Conservation (phyloP, 2,888 invertebrate species). For the Morinoia aosen region DNA sequence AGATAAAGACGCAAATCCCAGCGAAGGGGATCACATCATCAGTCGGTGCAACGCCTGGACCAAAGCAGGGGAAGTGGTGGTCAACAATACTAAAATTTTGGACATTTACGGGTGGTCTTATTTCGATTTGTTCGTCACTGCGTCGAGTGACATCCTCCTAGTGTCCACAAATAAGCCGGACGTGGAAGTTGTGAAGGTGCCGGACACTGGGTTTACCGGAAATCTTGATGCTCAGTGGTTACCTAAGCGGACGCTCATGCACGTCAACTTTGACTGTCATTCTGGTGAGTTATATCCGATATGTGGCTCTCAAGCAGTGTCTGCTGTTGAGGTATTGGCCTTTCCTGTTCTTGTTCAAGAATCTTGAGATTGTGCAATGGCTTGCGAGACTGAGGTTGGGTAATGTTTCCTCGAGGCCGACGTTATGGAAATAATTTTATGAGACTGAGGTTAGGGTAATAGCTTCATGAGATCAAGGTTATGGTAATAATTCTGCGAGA, state of each 20-base stretch:
- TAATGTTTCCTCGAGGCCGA: no score
- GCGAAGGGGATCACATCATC: neutral
- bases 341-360: neutral
- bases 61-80: neutral
- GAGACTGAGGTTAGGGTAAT: neutral
- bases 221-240: conserved; percentile 18
- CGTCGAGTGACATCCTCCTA: neutral
- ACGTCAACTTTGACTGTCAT: conserved; percentile 37
- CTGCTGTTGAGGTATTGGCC: no score
- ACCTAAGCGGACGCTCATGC: neutral
- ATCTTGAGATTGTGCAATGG: neutral
- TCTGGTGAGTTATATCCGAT: neutral
- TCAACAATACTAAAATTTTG: neutral
- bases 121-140: conserved; percentile 29
- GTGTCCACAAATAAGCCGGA: neutral
- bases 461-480: no score
- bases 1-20: neutral
- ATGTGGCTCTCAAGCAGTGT: no score
- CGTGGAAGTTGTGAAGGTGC: neutral
- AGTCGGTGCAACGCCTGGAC: conserved; percentile 19
- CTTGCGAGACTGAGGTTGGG: no score
- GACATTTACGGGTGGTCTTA: conserved; percentile 5
- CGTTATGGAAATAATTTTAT: no score
- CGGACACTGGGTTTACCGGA: conserved; percentile 9
- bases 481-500: no score